phyloP scores from a whole-genome alignment of 2,888 invertebrate species.

The Cephus rjabovi region DNA sequence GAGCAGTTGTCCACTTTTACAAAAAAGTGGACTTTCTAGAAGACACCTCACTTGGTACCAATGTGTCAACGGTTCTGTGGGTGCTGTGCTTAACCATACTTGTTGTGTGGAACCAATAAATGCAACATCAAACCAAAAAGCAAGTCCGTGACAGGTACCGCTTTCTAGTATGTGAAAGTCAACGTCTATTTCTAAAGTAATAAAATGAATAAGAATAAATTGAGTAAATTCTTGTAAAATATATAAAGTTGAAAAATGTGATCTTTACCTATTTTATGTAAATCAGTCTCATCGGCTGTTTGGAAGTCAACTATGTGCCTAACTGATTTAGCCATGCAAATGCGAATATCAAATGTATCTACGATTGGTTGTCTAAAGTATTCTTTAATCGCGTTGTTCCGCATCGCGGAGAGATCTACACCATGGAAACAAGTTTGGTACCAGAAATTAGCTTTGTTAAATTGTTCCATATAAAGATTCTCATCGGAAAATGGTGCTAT shows the following conservation, averaged over 20 bases:
- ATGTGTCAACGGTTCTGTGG: slow-evolving; percentile 97
- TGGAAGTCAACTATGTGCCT: slow-evolving; percentile 95
- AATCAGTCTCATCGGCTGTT: slow-evolving; percentile 90
- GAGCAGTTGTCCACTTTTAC: slow-evolving; percentile 92
- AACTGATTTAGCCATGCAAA: slow-evolving; percentile 94
- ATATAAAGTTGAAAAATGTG: slow-evolving; percentile 7
- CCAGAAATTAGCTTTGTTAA: slow-evolving; percentile 99
- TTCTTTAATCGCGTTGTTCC: slow-evolving; percentile 94
- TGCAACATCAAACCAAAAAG: slow-evolving; percentile 99
- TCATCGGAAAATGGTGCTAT: slow-evolving; percentile 99
- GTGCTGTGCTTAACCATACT: slow-evolving; percentile 97
- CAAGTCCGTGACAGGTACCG: slow-evolving; percentile 95
- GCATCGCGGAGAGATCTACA: slow-evolving; percentile 91
- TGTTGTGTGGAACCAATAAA: slow-evolving; percentile 91
- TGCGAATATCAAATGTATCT: slow-evolving; percentile 97
- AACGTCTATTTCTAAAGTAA: slow-evolving; percentile 83
- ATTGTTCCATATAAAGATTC: slow-evolving; percentile 96
- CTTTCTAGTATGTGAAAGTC: slow-evolving; percentile 93
- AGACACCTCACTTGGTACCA: slow-evolving; percentile 99
- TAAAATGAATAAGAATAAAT: slow-evolving; percentile 10
- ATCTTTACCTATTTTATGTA: slow-evolving; percentile 83
- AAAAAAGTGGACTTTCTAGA: slow-evolving; percentile 92
- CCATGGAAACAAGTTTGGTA: slow-evolving; percentile 98
- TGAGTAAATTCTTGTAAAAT: slow-evolving; percentile 5
- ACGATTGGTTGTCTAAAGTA: slow-evolving; percentile 98